Base-by-base conservation (phyloP, 2,888 invertebrate genomes). In the Amphipoea lucens region DNA sequence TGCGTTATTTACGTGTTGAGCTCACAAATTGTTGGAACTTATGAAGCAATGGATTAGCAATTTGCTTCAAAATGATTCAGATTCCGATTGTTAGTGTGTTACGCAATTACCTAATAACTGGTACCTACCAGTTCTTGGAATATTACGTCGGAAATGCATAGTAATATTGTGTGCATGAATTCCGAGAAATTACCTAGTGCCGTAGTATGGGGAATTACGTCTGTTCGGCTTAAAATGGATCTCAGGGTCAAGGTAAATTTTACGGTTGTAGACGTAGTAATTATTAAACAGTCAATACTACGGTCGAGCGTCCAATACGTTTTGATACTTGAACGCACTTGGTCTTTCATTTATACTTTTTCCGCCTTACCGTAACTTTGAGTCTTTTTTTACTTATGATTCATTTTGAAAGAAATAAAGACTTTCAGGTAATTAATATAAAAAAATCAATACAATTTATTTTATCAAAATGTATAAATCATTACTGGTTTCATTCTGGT, bases 261-360 rank as follows among this genome's bases (percentile, higher is more conserved):
- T 36, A 60, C 71, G 42, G 14, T 17, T 67, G 29, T 51, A 71
- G 62, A 54, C 3, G 54, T 65, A 69, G 54, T 78, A 63, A 78
- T 78, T 69, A 79, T 57, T 42, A 23, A 5, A 23, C 42, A 62
- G 51, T 78, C 40, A 78, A 76, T 48, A 45, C 9, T 5, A 29
- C 11, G 17, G 66, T 57, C 11, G 36, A 11, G n/a, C 57, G 7
- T 66, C 36, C 36, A 48, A n/a, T n/a, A 36, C 17, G 42, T 65
- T 74, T 77, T 36, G 23, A 75, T 67, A 75, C 66, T 66, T 40
- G n/a, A 51, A 48, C 45, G 36, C 14, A 60, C 12, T 40, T 20
- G n/a, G 17, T n/a, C 17, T 51, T 42, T 42, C 20, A 51, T 40
- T 48, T 36, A 36, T 51, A 20, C 7, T n/a, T 9, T 23, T 36